phyloP scores from a whole-genome alignment of 92 coral and sea anemone species.

The Desmophyllum pertusum region DNA sequence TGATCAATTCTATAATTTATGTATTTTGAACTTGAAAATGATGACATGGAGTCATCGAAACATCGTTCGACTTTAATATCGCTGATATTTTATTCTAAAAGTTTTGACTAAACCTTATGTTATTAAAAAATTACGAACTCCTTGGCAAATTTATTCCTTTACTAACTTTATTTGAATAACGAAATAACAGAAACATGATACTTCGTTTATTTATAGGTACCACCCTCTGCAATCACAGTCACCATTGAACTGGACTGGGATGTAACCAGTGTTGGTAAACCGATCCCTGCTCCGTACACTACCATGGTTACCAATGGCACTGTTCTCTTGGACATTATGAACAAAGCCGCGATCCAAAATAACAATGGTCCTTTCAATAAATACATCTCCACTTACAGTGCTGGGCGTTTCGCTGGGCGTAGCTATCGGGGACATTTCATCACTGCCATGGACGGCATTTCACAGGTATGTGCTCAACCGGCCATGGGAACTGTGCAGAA shows the following conservation, averaged over 20 bases:
- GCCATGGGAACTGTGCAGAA: too few species aligned
- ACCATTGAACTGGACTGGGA: constrained; percentile 40
- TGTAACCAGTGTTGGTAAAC: constrained; percentile 7
- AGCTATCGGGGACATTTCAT: constrained; percentile 28
- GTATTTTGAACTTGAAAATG: too few species aligned
- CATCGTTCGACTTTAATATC: too few species aligned
- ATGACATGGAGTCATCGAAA: too few species aligned
- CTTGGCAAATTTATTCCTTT: not conserved
- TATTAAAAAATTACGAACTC: not conserved
- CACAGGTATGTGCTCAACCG: constrained; percentile 13
- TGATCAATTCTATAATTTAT: too few species aligned
- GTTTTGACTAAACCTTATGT: too few species aligned
- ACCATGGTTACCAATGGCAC: constrained; percentile 19
- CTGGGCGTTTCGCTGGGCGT: too few species aligned
- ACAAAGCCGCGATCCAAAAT: constrained; percentile 28
- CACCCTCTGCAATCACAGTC: constrained; percentile 37
- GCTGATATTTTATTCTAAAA: too few species aligned
- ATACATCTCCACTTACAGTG: constrained; percentile 16
- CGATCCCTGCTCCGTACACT: constrained; percentile 25
- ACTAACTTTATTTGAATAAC: not conserved
- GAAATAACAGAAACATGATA: not conserved
- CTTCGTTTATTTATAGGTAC: not conserved
- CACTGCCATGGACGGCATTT: constrained; percentile 25
- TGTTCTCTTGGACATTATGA: constrained; percentile 15
- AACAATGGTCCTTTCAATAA: constrained; percentile 21